phyloP scores from a whole-genome alignment of 2,113 vertebrate genomes.

The Ochotona princeps region DNA sequence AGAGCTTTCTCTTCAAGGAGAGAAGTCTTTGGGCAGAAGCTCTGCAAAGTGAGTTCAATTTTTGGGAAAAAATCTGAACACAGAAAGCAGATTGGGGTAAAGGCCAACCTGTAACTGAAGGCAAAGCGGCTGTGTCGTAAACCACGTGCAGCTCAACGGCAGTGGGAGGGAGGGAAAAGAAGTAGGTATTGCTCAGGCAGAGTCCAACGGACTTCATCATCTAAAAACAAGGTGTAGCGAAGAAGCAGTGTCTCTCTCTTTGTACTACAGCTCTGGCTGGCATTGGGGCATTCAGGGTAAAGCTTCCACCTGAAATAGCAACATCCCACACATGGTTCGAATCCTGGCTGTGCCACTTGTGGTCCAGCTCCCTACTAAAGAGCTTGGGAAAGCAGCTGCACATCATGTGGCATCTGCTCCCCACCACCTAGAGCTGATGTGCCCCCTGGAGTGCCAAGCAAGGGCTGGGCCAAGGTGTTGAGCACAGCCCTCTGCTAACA shows the following conservation, averaged over 20 bases:
- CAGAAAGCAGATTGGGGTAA: background rate
- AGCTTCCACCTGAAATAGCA: too few relatives aligned
- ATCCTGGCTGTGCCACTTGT: too few relatives aligned
- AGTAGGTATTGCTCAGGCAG: rapidly evolving
- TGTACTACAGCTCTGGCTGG: background rate
- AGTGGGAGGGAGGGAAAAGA: too few relatives aligned
- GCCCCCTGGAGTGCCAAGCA: too few relatives aligned
- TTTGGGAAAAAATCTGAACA: background rate
- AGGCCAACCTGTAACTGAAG: background rate
- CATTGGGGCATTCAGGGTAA: too few relatives aligned
- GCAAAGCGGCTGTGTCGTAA: rapidly evolving
- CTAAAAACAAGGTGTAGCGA: background rate
- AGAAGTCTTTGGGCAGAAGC: background rate
- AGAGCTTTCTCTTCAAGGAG: background rate
- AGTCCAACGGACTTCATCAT: background rate
- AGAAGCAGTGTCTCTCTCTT: background rate
- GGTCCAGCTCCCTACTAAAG: too few relatives aligned
- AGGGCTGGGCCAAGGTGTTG: background rate
- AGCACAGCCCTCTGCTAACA: too few relatives aligned
- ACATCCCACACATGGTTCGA: too few relatives aligned
- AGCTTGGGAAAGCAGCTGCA: too few relatives aligned
- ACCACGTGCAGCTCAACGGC: rapidly evolving
- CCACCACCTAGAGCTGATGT: rapidly evolving
- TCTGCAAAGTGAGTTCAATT: background rate
- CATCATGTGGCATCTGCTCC: background rate